phyloP scores from a whole-genome alignment of 2,888 invertebrate species.

The Amitus sp. region DNA sequence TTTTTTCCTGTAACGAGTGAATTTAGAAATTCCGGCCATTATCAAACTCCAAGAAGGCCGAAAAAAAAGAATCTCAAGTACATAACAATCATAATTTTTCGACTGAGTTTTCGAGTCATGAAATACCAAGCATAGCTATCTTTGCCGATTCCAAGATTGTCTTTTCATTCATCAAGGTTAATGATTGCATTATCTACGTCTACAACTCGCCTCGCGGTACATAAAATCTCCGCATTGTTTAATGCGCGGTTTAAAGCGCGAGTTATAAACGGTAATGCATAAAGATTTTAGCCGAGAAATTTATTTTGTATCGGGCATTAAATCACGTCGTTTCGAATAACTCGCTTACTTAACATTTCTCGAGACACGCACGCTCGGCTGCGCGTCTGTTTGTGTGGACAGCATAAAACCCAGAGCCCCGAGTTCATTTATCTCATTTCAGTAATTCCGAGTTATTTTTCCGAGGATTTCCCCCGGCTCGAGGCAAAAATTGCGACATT shows the following conservation, averaged over 20 bases:
- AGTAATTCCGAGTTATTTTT: neutral
- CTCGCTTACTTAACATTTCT: slow-evolving; percentile 1
- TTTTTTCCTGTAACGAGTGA: too few relatives aligned
- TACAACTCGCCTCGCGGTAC: slow-evolving; percentile 8
- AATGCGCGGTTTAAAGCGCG: neutral
- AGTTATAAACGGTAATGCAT: neutral
- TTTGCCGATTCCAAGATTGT: slow-evolving; percentile 9
- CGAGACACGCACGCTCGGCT: neutral
- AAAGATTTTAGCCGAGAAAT: slow-evolving; percentile 1
- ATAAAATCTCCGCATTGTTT: slow-evolving; percentile 2
- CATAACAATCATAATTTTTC: too few relatives aligned
- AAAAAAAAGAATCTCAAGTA: too few relatives aligned
- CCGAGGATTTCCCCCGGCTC: too few relatives aligned
- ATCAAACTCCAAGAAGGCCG: too few relatives aligned
- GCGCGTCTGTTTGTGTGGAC: neutral
- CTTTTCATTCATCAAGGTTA: slow-evolving; percentile 33
- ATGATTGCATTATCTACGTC: slow-evolving; percentile 22
- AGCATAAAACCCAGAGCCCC: neutral
- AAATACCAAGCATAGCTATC: too few relatives aligned
- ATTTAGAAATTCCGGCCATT: too few relatives aligned
- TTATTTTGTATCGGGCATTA: slow-evolving; percentile 4
- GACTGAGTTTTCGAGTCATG: too few relatives aligned
- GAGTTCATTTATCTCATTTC: neutral
- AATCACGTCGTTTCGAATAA: slow-evolving; percentile 1
- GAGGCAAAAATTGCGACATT: neutral